A percentile compares a stretch with the other conserved stretches of the same genome.
Evolutionary conservation across 2,888 invertebrate genomes (phyloP).

Genomic region (Protodeltote pygarga): DNA sequence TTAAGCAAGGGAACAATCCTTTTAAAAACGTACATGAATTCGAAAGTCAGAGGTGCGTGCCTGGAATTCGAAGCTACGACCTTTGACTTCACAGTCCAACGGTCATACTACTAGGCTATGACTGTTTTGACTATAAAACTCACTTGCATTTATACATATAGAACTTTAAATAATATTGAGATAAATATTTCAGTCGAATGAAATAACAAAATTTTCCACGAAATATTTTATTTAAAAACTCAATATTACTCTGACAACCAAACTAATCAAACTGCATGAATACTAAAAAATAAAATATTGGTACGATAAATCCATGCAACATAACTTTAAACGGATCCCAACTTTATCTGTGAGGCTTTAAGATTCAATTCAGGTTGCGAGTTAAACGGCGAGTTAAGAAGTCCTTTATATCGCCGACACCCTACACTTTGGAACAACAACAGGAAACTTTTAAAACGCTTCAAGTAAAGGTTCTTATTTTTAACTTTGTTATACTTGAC

Average conservation of each 20-base stretch:
- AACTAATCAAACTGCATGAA: constrained; percentile 31
- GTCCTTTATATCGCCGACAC: constrained; percentile 30
- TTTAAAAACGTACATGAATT: too few species aligned
- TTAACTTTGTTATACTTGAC: constrained; percentile 28
- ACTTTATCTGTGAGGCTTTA: constrained; percentile 9
- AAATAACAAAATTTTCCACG: too few species aligned
- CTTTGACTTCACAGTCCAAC: too few species aligned
- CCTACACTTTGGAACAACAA: constrained; percentile 31
- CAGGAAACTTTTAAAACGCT: constrained; percentile 34
- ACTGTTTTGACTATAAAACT: too few species aligned
- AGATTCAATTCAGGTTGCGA: constrained; percentile 28
- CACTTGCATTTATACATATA: too few species aligned
- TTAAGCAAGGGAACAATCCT: too few species aligned
- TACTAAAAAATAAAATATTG: constrained; percentile 21
- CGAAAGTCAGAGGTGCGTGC: too few species aligned
- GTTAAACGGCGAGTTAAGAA: constrained; percentile 6
- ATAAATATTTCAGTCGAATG: too few species aligned
- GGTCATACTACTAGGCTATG: too few species aligned
- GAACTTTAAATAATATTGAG: too few species aligned
- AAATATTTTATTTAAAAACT: too few species aligned
- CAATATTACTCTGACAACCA: background rate
- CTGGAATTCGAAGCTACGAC: too few species aligned
- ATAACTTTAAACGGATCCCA: constrained; percentile 2
- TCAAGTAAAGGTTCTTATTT: constrained; percentile 30
- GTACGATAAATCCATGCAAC: constrained; percentile 21